phyloP scores from a whole-genome alignment of 2,797 vertebrate genomes.

The Craterocephalus amniculus region DNA sequence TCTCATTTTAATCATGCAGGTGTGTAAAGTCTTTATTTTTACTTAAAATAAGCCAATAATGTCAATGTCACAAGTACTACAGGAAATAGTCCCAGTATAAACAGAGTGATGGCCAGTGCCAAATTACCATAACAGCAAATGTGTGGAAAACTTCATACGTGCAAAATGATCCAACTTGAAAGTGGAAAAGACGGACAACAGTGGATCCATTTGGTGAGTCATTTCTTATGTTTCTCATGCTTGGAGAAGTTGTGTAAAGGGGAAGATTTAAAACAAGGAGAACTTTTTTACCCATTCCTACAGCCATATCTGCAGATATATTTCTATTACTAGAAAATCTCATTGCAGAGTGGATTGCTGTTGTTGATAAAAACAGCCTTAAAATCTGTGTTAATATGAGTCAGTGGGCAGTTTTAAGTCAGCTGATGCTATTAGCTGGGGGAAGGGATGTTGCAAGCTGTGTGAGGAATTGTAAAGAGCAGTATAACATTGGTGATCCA shows the following conservation, averaged over 20 bases:
- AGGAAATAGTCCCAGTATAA: no score
- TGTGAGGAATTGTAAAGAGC: not conserved
- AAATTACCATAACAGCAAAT: no score
- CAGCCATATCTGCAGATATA: not conserved
- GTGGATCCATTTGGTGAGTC: not conserved
- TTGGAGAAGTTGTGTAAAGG: not conserved
- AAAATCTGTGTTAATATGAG: not conserved
- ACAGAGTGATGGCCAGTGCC: no score
- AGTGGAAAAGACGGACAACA: not conserved
- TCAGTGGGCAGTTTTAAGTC: not conserved
- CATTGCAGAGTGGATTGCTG: not conserved
- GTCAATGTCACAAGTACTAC: no score
- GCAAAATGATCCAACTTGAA: not conserved
- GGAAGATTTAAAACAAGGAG: not conserved
- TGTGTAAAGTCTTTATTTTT: not conserved
- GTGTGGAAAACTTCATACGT: not conserved
- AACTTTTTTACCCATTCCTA: not conserved
- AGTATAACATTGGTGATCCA: not conserved
- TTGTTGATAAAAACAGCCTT: not conserved
- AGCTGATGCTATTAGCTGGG: not conserved
- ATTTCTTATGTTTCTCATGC: not conserved
- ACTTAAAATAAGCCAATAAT: not conserved
- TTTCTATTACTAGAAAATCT: not conserved
- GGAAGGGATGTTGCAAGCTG: not conserved
- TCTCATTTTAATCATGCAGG: constrained; percentile 21